These are phyloP conservation scores for Cataglyphis cursor DNA, from an alignment of 2,888 invertebrate species.

Conservation along the genomic window DNA sequence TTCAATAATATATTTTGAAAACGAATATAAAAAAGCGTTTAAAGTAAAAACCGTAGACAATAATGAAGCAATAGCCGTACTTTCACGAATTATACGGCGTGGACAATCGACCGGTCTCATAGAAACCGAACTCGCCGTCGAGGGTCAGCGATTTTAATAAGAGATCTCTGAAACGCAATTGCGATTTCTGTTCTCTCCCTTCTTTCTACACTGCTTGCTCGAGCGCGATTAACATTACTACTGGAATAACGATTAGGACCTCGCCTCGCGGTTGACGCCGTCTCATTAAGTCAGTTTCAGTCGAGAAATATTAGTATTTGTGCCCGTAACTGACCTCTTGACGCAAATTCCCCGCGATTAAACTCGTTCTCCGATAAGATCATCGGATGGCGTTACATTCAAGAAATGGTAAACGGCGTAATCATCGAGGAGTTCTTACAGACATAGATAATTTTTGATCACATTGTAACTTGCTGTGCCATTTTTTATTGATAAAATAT, in stretches of 20 bases:
- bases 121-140: conserved; percentile 27
- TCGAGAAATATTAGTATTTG: conserved; percentile 60
- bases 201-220: conserved; percentile 6
- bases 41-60: conserved; percentile 22
- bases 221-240: conserved; percentile 44
- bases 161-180: conserved; percentile 25
- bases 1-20: conserved; percentile 24
- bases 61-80: conserved; percentile 38
- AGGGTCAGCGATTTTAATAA: conserved; percentile 53
- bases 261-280: conserved; percentile 53
- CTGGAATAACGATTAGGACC: conserved; percentile 48
- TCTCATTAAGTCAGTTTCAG: conserved; percentile 68
- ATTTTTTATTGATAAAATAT: not conserved
- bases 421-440: conserved; percentile 61
- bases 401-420: conserved; percentile 62
- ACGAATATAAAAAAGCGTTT: conserved; percentile 4
- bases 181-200: conserved; percentile 7
- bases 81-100: conserved; percentile 32
- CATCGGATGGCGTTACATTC: conserved; percentile 72
- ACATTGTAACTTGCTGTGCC: not conserved
- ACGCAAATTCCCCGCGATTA: conserved; percentile 73
- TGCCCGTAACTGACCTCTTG: conserved; percentile 68
- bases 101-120: conserved; percentile 24
- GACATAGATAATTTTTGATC: conserved; percentile 23
- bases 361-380: conserved; percentile 79